Percentiles rank a stretch among this genome's conserved stretches.
Evolutionary conservation across 2,888 invertebrate genomes (phyloP).

Genomic region (Lamellibrachia columna): DNA sequence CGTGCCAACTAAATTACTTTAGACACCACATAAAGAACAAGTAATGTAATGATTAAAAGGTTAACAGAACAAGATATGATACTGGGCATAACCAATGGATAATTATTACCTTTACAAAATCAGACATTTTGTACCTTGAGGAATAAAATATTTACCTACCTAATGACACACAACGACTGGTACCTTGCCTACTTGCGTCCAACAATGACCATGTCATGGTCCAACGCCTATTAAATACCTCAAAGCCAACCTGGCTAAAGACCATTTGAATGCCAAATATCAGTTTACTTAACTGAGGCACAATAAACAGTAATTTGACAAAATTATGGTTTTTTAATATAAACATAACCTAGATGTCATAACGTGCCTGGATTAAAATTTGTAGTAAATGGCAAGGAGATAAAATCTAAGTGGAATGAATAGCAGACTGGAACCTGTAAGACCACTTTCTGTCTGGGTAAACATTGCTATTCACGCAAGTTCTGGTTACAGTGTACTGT

Average conservation of each 20-base stretch:
- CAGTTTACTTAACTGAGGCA: neutral
- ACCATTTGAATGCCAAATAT: neutral
- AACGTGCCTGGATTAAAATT: neutral
- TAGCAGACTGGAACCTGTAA: neutral
- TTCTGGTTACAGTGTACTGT: neutral
- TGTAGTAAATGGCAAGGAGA: neutral
- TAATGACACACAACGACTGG: too few relatives aligned
- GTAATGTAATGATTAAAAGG: too few relatives aligned
- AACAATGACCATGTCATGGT: too few relatives aligned
- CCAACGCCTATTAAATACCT: neutral
- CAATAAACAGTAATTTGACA: neutral
- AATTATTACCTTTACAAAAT: too few relatives aligned
- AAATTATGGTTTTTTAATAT: neutral
- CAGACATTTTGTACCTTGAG: too few relatives aligned
- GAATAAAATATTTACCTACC: too few relatives aligned
- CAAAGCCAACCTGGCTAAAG: neutral
- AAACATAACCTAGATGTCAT: neutral
- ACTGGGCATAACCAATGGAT: too few relatives aligned
- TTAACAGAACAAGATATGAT: too few relatives aligned
- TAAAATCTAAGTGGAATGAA: slow-evolving; percentile 4
- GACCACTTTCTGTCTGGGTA: neutral
- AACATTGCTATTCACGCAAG: neutral
- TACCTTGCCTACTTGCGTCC: too few relatives aligned
- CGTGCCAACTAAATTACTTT: neutral
- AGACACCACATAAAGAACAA: neutral